A percentile compares a stretch with the other conserved stretches of the same genome.
These are phyloP conservation scores for Oryzias melastigma DNA, from an alignment of 2,113 vertebrate genomes.

Conservation along the genomic window DNA sequence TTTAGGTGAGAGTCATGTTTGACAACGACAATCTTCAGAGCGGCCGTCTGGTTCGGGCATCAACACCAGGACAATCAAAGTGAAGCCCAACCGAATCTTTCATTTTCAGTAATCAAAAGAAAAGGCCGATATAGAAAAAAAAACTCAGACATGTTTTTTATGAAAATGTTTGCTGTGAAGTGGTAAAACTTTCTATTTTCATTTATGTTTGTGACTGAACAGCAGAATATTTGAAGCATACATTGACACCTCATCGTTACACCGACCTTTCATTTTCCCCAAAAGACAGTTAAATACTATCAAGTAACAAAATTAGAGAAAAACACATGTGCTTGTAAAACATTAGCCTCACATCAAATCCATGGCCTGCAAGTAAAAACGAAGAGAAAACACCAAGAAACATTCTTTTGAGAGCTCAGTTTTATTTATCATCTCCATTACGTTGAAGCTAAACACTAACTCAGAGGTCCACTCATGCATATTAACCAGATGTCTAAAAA, in stretches of 20 bases:
- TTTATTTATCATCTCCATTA: neutral
- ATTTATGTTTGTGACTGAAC: too few relatives aligned
- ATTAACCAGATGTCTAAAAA: slow-evolving; percentile 30
- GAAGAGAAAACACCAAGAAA: neutral
- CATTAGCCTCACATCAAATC: neutral
- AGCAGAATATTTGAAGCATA: too few relatives aligned
- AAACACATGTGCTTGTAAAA: neutral
- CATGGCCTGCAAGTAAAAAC: neutral
- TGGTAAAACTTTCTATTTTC: too few relatives aligned
- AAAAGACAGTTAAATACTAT: neutral
- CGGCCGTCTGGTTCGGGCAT: slow-evolving; percentile 23
- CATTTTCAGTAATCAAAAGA: slow-evolving; percentile 24
- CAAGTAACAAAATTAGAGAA: neutral
- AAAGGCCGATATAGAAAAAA: too few relatives aligned
- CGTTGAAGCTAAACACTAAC: neutral
- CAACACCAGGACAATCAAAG: slow-evolving; percentile 15
- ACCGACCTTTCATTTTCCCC: too few relatives aligned
- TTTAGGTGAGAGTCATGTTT: slow-evolving; percentile 29
- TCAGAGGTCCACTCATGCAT: slow-evolving; percentile 38
- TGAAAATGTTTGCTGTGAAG: too few relatives aligned
- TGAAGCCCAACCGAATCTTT: slow-evolving; percentile 6
- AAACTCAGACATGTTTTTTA: too few relatives aligned
- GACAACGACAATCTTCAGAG: slow-evolving; percentile 13
- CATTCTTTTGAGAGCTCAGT: neutral
- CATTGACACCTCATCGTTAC: too few relatives aligned